phyloP scores from a whole-genome alignment of 2,888 invertebrate genomes.

The Ennomos quercinarius region DNA sequence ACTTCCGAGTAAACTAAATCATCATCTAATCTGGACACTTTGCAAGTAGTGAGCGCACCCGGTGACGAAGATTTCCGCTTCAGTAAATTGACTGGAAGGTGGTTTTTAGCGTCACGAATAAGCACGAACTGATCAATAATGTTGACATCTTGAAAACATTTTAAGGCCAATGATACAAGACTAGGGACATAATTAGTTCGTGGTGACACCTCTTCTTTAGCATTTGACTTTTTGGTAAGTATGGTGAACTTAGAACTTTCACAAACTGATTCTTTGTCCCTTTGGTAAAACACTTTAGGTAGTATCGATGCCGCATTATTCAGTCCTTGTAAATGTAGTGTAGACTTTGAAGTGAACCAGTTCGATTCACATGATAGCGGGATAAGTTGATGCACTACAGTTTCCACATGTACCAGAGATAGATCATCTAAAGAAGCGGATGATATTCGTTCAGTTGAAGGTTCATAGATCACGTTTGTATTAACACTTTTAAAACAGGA shows the following conservation, averaged over 20 bases:
- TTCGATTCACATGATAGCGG: no score
- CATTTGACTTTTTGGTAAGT: not conserved
- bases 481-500: no score
- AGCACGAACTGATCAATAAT: slow-evolving; percentile 3
- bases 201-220: not conserved
- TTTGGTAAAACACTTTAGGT: not conserved
- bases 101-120: not conserved
- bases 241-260: not conserved
- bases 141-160: slow-evolving; percentile 22
- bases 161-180: slow-evolving; percentile 24
- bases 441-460: no score
- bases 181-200: slow-evolving; percentile 15
- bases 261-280: not conserved
- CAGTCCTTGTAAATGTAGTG: slow-evolving; percentile 2
- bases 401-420: no score
- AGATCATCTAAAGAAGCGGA: no score
- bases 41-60: slow-evolving; percentile 5
- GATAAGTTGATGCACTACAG: no score
- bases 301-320: not conserved
- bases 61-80: slow-evolving; percentile 30
- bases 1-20: not conserved
- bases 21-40: slow-evolving; percentile 25
- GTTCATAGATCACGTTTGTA: no score
- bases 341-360: not conserved
- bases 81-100: slow-evolving; percentile 7